Evolutionary conservation across 1,140 invertebrate genomes (phyloP).

Genomic region (Belonocnema kinseyi): DNA sequence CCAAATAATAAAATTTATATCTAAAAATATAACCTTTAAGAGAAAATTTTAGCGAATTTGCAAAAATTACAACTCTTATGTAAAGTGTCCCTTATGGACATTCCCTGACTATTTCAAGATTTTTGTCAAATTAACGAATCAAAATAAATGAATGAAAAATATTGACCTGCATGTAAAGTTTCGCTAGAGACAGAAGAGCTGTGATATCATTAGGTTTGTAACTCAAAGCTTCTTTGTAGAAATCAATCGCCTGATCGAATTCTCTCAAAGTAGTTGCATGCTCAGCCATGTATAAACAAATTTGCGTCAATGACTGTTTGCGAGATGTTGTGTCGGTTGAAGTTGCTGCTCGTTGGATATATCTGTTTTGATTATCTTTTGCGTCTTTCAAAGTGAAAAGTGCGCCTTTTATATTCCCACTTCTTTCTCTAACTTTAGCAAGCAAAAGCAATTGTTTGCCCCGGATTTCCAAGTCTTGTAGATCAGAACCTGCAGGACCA

Average conservation of each 20-base stretch:
- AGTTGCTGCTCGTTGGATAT: slow-evolving; percentile 80
- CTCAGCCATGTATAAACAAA: slow-evolving; percentile 83
- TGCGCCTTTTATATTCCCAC: slow-evolving; percentile 79
- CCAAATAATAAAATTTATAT: too few species aligned
- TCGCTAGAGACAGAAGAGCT: slow-evolving; percentile 87
- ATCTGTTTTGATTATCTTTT: slow-evolving; percentile 80
- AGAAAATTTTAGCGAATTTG: too few species aligned
- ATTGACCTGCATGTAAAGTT: slow-evolving; percentile 88
- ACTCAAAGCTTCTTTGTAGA: slow-evolving; percentile 91
- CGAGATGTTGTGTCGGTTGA: slow-evolving; percentile 77
- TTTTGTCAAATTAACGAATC: too few species aligned
- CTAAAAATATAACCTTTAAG: too few species aligned
- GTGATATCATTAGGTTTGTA: slow-evolving; percentile 86
- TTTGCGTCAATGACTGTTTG: slow-evolving; percentile 79
- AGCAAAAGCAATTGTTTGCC: slow-evolving; percentile 81
- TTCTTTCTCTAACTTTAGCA: slow-evolving; percentile 81
- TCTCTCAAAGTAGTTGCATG: slow-evolving; percentile 79
- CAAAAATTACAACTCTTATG: too few species aligned
- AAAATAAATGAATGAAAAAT: background rate
- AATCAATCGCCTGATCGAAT: slow-evolving; percentile 83
- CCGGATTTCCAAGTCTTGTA: slow-evolving; percentile 78
- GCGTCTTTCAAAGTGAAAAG: slow-evolving; percentile 80
- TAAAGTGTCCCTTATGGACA: too few species aligned
- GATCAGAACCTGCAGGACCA: slow-evolving; percentile 67
- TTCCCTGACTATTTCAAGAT: too few species aligned